Conservation (phyloP, 2,113 vertebrate species). For the Archocentrus centrarchus region DNA sequence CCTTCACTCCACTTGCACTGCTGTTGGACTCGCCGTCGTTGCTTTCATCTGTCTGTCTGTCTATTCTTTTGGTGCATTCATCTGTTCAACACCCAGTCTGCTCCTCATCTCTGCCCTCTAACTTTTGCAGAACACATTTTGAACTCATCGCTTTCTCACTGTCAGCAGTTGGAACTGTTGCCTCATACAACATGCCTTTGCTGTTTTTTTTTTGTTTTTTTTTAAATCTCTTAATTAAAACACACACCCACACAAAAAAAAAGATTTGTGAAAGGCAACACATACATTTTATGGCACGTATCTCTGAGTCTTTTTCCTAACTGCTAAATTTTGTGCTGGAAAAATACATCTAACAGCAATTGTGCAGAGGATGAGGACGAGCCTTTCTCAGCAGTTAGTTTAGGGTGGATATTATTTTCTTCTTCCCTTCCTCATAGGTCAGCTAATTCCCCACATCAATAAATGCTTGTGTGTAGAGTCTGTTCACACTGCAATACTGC, state of each 20-base stretch:
- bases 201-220: background rate
- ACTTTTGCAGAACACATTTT: conserved; percentile 49
- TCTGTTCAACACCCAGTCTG: conserved; percentile 87
- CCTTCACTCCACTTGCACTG: conserved; percentile 99
- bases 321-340: background rate
- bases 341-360: background rate
- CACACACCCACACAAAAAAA: background rate
- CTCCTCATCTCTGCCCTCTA: conserved; percentile 90
- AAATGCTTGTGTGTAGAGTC: conserved; percentile 14
- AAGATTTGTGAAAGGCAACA: background rate
- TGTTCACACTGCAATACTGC: conserved; percentile 43
- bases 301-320: background rate
- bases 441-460: conserved; percentile 28
- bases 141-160: conserved; percentile 44
- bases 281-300: background rate
- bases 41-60: conserved; percentile 91
- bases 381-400: background rate
- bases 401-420: conserved; percentile 19
- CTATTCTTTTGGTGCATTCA: conserved; percentile 91
- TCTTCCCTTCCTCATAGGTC: background rate
- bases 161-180: conserved; percentile 47
- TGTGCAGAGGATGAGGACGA: background rate
- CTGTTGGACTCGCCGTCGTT: conserved; percentile 98
- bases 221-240: background rate
- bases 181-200: conserved; percentile 48